Evolutionary conservation across 2,888 invertebrate species (phyloP), one percentile per base, ranked within the genome.

Genomic region (Drosophila subsilvestris): DNA sequence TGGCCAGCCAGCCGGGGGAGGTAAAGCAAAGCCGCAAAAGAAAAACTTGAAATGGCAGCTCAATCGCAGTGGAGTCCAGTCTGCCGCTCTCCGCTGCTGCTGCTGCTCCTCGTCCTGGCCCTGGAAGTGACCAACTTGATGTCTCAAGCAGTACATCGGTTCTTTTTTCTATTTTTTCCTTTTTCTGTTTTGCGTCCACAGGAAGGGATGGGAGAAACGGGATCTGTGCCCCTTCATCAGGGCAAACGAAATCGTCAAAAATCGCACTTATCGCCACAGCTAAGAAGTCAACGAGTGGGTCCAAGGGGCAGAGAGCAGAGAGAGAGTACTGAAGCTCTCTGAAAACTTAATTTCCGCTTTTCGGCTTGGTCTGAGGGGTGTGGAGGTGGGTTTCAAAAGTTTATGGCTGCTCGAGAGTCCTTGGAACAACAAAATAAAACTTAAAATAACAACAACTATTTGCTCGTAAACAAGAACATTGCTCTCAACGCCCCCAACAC

Each of bases 361-460:
- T 12, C 37, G 9, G 37, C 37, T 73, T 53, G 61, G 66, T 72
- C 60, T 68, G 66, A 53, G 25, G 75, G 53, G 57, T 45, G n/a
- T n/a, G n/a, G n/a, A 29, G 47, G n/a, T 53, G 51, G 51, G 17
- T 22, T 50, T 51, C 18, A 47, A 87, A 76, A 87, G 78, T 86
- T 85, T 76, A 78, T 80, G 87, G 63, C 70, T 50, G 70, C 60
- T 67, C 37, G 42, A 58, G 79, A 80, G 79, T 76, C 74, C 80
- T 82, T 87, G 83, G 78, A 88, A 88, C 89, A 86, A 85, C 89
- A 86, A 88, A 89, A 85, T 79, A 80, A 86, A 87, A 85, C 89
- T 85, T 89, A 82, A 85, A 88, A 88, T 88, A 87, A 85, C 88
- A 85, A 88, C 87, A 88, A 85, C 89, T 84, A 84, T 84, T 84